phyloP scores from a whole-genome alignment of 2,888 invertebrate genomes.

The Tubulanus polymorphus region DNA sequence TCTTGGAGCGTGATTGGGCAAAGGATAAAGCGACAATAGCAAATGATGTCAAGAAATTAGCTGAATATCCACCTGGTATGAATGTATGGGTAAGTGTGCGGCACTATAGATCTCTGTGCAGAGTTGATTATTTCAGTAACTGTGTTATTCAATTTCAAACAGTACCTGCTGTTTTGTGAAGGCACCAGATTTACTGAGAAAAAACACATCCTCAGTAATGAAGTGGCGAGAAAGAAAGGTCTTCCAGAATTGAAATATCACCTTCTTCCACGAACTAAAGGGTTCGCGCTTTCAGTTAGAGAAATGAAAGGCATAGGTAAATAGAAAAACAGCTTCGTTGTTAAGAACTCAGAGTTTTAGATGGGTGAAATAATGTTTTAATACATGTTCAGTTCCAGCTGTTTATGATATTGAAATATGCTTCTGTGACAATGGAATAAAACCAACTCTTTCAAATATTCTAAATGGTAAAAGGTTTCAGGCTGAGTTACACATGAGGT shows the following conservation, averaged over 20 bases:
- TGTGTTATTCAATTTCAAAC: conserved; percentile 16
- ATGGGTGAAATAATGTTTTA: too few species aligned
- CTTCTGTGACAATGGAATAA: conserved; percentile 41
- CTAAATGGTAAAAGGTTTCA: conserved; percentile 39
- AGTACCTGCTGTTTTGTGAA: conserved; percentile 86
- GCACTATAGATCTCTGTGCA: background rate
- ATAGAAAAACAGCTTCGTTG: conserved; percentile 5
- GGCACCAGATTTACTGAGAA: conserved; percentile 85
- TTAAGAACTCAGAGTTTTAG: background rate
- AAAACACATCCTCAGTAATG: conserved; percentile 82
- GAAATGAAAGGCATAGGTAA: conserved; percentile 64
- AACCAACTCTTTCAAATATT: conserved; percentile 44
- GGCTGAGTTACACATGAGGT: conserved; percentile 50
- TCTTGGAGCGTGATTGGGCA: conserved; percentile 85
- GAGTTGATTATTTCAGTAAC: background rate
- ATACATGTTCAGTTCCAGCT: conserved; percentile 62
- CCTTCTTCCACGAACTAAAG: conserved; percentile 89
- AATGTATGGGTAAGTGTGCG: background rate
- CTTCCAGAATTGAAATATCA: conserved; percentile 82
- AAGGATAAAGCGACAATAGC: conserved; percentile 82
- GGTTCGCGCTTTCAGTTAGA: conserved; percentile 81
- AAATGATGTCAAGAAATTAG: conserved; percentile 73
- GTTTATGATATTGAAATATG: conserved; percentile 71
- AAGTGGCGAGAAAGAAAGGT: conserved; percentile 81
- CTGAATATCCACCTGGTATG: conserved; percentile 67